These are phyloP conservation scores for Acanthosoma haemorrhoidale DNA, from an alignment of 2,888 invertebrate species.

Conservation along the genomic window DNA sequence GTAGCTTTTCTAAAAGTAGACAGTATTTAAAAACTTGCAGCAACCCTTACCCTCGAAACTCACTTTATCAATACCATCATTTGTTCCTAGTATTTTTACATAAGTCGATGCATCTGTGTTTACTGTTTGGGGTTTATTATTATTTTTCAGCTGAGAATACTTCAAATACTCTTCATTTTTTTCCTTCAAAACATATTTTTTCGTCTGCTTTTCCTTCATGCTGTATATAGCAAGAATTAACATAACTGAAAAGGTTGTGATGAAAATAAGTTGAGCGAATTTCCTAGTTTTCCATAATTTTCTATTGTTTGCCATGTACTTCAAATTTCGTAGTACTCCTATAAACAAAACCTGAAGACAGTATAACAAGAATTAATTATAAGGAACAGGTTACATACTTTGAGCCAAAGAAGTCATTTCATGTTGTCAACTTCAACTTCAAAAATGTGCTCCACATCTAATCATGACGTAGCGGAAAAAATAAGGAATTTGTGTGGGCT, in stretches of 20 bases:
- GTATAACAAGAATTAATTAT: background rate
- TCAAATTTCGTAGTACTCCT: background rate
- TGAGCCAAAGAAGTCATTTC: too few relatives aligned
- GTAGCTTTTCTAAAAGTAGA: background rate
- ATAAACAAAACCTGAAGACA: background rate
- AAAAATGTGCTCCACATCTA: too few relatives aligned
- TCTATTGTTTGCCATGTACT: constrained; percentile 22
- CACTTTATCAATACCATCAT: constrained; percentile 11
- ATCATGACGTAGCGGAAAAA: too few relatives aligned
- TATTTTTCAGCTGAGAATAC: background rate
- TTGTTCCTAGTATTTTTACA: background rate
- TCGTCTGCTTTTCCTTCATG: constrained; percentile 7
- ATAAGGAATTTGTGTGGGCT: too few relatives aligned
- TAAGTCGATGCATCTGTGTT: background rate
- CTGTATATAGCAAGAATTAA: constrained; percentile 15
- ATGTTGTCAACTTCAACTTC: too few relatives aligned
- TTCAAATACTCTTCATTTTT: background rate
- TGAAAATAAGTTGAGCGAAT: constrained; percentile 2
- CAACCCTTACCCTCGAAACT: constrained; percentile 14
- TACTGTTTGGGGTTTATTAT: background rate
- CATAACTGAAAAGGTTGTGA: background rate
- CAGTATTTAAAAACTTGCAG: background rate
- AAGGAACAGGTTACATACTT: background rate
- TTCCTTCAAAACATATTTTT: constrained; percentile 13
- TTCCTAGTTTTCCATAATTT: constrained; percentile 28